These are phyloP conservation scores for Campoplex nolae DNA, from an alignment of 2,888 invertebrate species.

Conservation along the genomic window DNA sequence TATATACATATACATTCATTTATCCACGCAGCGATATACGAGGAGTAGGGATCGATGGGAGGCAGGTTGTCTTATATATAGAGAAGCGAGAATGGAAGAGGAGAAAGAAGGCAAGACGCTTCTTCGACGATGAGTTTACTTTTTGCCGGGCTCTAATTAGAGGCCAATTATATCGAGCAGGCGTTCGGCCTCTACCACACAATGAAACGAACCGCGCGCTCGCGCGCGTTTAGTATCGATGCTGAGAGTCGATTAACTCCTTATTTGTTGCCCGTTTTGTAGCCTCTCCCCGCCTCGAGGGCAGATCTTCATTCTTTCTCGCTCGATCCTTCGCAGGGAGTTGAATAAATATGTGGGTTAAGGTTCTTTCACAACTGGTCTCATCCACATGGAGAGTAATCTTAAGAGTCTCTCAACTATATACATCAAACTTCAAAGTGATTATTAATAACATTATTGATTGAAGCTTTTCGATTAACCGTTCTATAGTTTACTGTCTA, in stretches of 20 bases:
- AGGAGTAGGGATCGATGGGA: slow-evolving; percentile 24
- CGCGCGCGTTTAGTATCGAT: slow-evolving; percentile 79
- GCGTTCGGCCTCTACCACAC: slow-evolving; percentile 79
- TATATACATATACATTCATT: no score
- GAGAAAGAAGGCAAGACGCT: slow-evolving; percentile 38
- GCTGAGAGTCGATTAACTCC: slow-evolving; percentile 79
- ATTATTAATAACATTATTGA: no score
- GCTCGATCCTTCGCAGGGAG: slow-evolving; percentile 48
- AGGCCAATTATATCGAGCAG: slow-evolving; percentile 82
- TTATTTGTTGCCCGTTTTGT: slow-evolving; percentile 79
- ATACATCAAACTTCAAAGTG: no score
- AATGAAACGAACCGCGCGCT: slow-evolving; percentile 76
- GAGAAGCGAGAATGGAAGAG: background rate
- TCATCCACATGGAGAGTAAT: background rate
- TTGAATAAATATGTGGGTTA: slow-evolving; percentile 77
- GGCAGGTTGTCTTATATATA: slow-evolving; percentile 25
- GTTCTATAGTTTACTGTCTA: no score
- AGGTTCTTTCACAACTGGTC: slow-evolving; percentile 70
- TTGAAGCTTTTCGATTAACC: no score
- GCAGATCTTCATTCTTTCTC: slow-evolving; percentile 12
- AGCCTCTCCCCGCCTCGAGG: slow-evolving; percentile 73
- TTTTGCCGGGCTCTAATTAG: slow-evolving; percentile 78
- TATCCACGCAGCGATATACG: background rate
- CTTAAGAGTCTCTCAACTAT: no score
- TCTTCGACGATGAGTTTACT: slow-evolving; percentile 71